Percentiles rank a stretch among this genome's conserved stretches.
Evolutionary conservation across 2,113 vertebrate genomes (phyloP).

Genomic region (Otocyon megalotis): DNA sequence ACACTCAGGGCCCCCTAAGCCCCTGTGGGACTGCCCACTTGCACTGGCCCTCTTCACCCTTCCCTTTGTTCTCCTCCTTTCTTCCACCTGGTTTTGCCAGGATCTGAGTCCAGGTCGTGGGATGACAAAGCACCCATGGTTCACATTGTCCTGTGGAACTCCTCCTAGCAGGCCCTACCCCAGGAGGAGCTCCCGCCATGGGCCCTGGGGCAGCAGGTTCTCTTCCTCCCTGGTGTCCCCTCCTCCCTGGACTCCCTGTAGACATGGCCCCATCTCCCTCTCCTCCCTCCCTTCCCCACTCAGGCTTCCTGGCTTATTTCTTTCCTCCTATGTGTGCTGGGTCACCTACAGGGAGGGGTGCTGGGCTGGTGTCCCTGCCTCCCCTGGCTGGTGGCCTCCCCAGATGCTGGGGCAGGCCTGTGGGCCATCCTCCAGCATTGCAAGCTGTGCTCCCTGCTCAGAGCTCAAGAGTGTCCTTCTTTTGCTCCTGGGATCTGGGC

Average conservation of each 20-base stretch:
- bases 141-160: background rate
- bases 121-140: background rate
- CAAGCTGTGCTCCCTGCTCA: background rate
- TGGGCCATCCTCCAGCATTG: fast-evolving
- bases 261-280: too few species aligned
- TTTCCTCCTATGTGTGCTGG: background rate
- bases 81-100: background rate
- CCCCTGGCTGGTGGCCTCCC: background rate
- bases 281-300: too few species aligned
- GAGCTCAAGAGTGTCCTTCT: background rate
- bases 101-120: background rate
- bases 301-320: conserved; percentile 65
- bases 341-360: background rate
- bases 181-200: background rate
- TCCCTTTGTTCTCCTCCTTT: background rate
- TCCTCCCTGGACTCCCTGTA: background rate
- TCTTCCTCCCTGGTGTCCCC: background rate
- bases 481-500: background rate
- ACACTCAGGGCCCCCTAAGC: background rate
- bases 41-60: background rate
- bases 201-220: background rate
- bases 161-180: background rate
- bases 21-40: fast-evolving
- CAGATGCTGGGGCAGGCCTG: fast-evolving
- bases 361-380: background rate